A percentile compares a stretch with the other conserved stretches of the same genome.
Evolutionary conservation across 2,113 vertebrate species (phyloP).

Genomic region (Sinocyclocheilus grahami): DNA sequence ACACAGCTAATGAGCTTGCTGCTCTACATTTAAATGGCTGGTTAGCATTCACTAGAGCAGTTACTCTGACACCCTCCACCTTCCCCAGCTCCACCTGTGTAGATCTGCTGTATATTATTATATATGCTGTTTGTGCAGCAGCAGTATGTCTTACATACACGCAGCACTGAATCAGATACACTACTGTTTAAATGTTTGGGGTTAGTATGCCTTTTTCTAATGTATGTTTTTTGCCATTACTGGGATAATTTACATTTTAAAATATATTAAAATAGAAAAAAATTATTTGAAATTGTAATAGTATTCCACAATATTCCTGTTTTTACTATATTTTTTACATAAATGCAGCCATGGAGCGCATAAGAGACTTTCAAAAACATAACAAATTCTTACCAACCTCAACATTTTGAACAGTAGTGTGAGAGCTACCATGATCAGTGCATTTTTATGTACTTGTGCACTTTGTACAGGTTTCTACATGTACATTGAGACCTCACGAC

Average conservation of each 20-base stretch:
- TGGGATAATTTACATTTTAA: background rate
- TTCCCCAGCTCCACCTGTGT: too few species aligned
- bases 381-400: background rate
- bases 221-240: background rate
- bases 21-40: too few species aligned
- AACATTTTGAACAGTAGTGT: background rate
- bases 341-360: background rate
- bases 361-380: background rate
- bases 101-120: too few species aligned
- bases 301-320: background rate
- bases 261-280: background rate
- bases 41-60: too few species aligned
- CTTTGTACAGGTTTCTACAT: slow-evolving; percentile 86
- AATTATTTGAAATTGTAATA: background rate
- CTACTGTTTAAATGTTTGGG: background rate
- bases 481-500: slow-evolving; percentile 93
- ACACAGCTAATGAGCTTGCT: too few species aligned
- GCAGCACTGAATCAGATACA: too few species aligned
- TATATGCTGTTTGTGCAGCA: too few species aligned
- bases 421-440: background rate
- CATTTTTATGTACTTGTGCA: background rate
- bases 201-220: background rate
- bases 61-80: too few species aligned
- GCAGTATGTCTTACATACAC: too few species aligned
- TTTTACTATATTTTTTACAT: background rate